Base-by-base conservation (phyloP, 2,888 invertebrate species). In the Phortica okadai region DNA sequence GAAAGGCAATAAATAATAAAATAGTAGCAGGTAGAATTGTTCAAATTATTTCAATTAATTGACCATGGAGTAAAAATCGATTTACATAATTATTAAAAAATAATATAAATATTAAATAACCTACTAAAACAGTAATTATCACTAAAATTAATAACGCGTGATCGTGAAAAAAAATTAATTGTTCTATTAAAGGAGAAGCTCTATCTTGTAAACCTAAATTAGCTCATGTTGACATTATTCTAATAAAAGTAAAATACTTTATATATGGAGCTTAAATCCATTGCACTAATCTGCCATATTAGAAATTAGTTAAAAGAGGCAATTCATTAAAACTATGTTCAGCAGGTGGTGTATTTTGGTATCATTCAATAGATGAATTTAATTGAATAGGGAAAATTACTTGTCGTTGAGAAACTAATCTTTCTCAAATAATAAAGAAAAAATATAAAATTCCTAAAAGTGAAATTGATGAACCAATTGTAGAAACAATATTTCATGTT, bases 181-280 rank as follows among this genome's bases (percentile, higher is more conserved):
- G 93, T 93, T 94, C 94, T 93, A 94, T 94, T 86, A 76, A 58
- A 7, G 45, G 45, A 45, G 45, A 45, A 45, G 45, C 45, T 7
- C 45, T 45, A 45, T 45, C 45, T 45, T 45, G 45, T 45, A 45
- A 10, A 45, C 10, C 10, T 45, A 45, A 45, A 45, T 45, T 45
- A 45, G 45, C 6, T 45, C 45, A 45, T 45, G 45, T 45, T 45
- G 45, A 45, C 45, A 45, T 45, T 45, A 45, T 90, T 93, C 92
- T 93, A 93, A 94, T 92, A 93, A 93, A 94, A 93, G 92, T 91
- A 88, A 91, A 86, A 89, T 90, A 92, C 93, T 94, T 94, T 94
- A 94, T 94, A 91, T 92, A 93, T 93, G 93, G 92, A 93, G 92
- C 93, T 94, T 94, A 94, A 94, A 93, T 94, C 93, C 93, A 94